Percentiles rank a stretch among this genome's conserved stretches.
Evolutionary conservation across 2,113 vertebrate genomes (phyloP).

Genomic region (Taxidea taxus): DNA sequence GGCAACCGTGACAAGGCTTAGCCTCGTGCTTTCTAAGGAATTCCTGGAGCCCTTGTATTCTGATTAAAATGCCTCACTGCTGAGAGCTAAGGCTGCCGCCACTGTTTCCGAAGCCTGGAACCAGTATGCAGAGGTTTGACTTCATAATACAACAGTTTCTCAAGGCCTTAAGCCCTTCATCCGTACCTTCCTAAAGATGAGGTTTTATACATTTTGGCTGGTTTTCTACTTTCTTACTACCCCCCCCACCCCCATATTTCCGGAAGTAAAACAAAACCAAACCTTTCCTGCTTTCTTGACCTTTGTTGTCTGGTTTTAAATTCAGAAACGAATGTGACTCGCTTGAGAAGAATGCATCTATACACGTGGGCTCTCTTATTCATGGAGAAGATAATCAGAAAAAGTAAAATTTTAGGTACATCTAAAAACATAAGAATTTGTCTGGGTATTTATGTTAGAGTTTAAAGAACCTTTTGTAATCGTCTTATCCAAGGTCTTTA

Average conservation of each 20-base stretch:
- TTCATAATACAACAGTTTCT: neutral
- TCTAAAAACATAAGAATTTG: neutral
- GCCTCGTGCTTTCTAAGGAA: neutral
- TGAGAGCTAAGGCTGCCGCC: neutral
- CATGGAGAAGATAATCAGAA: neutral
- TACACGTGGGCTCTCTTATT: neutral
- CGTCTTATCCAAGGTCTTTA: neutral
- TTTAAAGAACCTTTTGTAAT: neutral
- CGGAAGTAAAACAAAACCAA: neutral
- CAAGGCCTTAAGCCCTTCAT: neutral
- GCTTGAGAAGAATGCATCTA: neutral
- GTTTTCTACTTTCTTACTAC: neutral
- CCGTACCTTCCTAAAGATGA: neutral
- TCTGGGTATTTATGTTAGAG: neutral
- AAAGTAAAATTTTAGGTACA: neutral
- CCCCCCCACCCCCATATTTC: neutral
- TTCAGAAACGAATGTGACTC: neutral
- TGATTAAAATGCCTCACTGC: neutral
- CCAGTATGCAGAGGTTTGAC: neutral
- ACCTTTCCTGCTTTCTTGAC: neutral
- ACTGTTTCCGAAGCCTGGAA: neutral
- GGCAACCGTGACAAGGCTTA: neutral
- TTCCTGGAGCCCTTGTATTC: neutral
- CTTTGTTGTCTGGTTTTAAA: neutral
- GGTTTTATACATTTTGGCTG: neutral